phyloP scores from a whole-genome alignment of 2,888 invertebrate species.

The Stenodera caucasica region DNA sequence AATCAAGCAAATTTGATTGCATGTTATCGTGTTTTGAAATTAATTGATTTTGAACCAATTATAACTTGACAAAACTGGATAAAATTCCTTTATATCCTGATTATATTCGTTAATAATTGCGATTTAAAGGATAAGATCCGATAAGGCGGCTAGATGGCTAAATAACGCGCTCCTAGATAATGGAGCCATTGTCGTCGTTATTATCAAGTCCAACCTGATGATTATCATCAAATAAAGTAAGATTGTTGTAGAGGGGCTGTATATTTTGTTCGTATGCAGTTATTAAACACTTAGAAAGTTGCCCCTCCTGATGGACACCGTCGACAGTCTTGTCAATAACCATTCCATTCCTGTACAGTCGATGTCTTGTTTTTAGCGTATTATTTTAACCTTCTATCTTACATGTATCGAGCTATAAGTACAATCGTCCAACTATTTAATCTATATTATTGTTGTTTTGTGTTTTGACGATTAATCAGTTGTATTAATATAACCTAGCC shows the following conservation, averaged over 20 bases:
- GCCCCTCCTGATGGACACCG: conserved; percentile 35
- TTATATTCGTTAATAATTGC: background rate
- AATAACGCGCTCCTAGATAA: background rate
- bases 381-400: conserved; percentile 46
- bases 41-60: background rate
- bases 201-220: conserved; percentile 32
- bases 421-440: conserved; percentile 34
- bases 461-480: conserved; percentile 21
- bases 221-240: conserved; percentile 12
- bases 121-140: background rate
- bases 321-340: conserved; percentile 27
- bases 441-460: conserved; percentile 13
- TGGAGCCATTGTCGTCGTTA: background rate
- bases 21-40: too few relatives aligned
- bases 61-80: background rate
- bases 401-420: conserved; percentile 38
- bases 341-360: conserved; percentile 33
- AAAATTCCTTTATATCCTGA: background rate
- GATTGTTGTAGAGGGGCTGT: conserved; percentile 30
- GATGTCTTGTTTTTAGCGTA: conserved; percentile 27
- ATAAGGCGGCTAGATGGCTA: background rate
- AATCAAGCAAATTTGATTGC: too few relatives aligned
- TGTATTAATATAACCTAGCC: conserved; percentile 43
- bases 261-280: conserved; percentile 3
- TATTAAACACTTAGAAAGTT: conserved; percentile 46